Conservation (phyloP, 2,797 vertebrate species). For the Toxotes lorentzi region DNA sequence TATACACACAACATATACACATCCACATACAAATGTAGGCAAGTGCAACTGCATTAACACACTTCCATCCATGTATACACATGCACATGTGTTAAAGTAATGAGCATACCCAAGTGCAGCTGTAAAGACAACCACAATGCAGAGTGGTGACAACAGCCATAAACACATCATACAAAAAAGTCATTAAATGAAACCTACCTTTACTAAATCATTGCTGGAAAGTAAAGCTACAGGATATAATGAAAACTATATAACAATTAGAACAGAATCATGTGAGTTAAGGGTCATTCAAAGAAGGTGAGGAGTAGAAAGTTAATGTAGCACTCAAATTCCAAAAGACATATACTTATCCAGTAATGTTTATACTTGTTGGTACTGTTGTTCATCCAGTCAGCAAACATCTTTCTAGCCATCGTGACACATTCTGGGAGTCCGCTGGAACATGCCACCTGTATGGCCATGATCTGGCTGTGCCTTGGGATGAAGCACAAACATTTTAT, state of each 20-base stretch:
- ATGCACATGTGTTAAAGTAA: not conserved
- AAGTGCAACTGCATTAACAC: slow-evolving; percentile 3
- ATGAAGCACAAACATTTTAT: not conserved
- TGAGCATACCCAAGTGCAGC: slow-evolving; percentile 34
- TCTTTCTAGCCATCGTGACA: slow-evolving; percentile 55
- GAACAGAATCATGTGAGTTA: not conserved
- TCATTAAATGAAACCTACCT: slow-evolving; percentile 48
- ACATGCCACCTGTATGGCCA: slow-evolving; percentile 79
- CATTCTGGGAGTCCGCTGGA: slow-evolving; percentile 75
- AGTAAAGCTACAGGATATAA: slow-evolving; percentile 54
- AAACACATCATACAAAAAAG: not conserved
- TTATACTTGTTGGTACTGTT: slow-evolving; percentile 54
- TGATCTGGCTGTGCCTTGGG: slow-evolving; percentile 78
- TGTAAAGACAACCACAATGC: slow-evolving; percentile 19
- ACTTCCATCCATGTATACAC: slow-evolving; percentile 4
- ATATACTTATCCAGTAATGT: not conserved
- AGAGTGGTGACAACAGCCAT: slow-evolving; percentile 6
- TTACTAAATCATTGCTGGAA: slow-evolving; percentile 28
- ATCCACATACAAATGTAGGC: not conserved
- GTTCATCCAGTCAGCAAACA: slow-evolving; percentile 76
- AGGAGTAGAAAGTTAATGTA: not conserved
- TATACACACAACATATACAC: not conserved
- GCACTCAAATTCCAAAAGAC: not conserved
- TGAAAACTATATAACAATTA: slow-evolving; percentile 23
- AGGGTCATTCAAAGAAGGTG: not conserved